Evolutionary conservation across 2,888 invertebrate species (phyloP).

Genomic region (Pherbina coryleti): DNA sequence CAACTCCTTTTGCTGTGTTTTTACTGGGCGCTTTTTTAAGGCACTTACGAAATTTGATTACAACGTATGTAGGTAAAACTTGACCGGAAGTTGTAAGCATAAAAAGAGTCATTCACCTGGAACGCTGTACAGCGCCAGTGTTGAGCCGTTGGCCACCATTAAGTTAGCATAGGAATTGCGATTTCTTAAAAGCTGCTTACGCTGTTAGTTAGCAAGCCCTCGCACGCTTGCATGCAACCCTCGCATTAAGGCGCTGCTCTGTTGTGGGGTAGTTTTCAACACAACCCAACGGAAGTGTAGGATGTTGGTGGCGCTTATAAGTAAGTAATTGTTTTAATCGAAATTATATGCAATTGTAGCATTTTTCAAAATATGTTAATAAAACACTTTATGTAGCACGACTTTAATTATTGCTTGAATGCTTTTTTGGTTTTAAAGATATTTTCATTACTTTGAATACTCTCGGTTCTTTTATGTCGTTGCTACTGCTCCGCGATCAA

Average conservation of each 20-base stretch:
- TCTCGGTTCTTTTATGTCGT: neutral
- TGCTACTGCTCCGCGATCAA: slow-evolving; percentile 48
- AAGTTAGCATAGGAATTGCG: slow-evolving; percentile 1
- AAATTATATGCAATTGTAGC: too few species aligned
- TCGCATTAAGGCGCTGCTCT: neutral
- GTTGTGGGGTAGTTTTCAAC: neutral
- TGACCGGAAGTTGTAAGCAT: slow-evolving; percentile 66
- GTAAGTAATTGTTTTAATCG: too few species aligned
- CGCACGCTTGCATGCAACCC: slow-evolving; percentile 29
- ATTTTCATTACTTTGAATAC: neutral
- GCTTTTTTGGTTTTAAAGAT: neutral
- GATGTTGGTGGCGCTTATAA: too few species aligned
- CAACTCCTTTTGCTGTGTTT: neutral
- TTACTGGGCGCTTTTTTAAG: neutral
- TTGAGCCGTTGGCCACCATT: neutral
- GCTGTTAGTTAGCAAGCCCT: neutral
- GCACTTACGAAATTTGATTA: neutral
- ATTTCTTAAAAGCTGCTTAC: neutral
- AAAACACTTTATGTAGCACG: too few species aligned
- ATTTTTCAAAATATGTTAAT: too few species aligned
- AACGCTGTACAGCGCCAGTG: slow-evolving; percentile 25
- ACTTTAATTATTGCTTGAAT: neutral
- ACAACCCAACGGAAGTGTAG: too few species aligned
- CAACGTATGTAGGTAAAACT: slow-evolving; percentile 45
- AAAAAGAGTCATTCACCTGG: slow-evolving; percentile 67